A percentile compares a stretch with the other conserved stretches of the same genome.
Conservation (phyloP, 2,113 vertebrate species). For the Campylomormyrus numenius region DNA sequence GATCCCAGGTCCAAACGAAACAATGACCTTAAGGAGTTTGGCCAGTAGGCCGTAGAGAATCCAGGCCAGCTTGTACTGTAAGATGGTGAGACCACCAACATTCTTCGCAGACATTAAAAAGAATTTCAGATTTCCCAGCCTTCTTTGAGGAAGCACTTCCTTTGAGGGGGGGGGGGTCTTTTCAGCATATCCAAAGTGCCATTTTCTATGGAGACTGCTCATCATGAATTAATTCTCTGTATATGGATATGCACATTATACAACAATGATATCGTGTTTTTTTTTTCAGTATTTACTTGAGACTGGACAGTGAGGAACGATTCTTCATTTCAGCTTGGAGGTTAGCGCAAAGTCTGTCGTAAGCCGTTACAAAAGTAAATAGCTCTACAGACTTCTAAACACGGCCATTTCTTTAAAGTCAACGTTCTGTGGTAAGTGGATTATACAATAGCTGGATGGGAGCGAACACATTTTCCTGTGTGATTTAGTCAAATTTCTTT, state of each 20-base stretch:
- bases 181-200: conserved; percentile 53
- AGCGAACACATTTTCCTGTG: not conserved
- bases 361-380: not conserved
- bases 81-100: conserved; percentile 37
- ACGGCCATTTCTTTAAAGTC: not conserved
- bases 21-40: conserved; percentile 5
- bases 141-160: conserved; percentile 50
- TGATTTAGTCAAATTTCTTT: not conserved
- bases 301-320: not conserved
- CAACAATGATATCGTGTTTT: not conserved
- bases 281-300: not conserved
- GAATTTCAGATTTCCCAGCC: conserved; percentile 46
- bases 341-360: not conserved
- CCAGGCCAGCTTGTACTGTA: conserved; percentile 38
- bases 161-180: conserved; percentile 43
- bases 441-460: not conserved
- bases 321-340: not conserved
- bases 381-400: not conserved
- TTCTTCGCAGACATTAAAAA: conserved; percentile 50
- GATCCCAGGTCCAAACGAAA: not conserved
- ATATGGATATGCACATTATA: conserved; percentile 26
- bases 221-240: conserved; percentile 41
- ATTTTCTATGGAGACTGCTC: conserved; percentile 38
- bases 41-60: conserved; percentile 32
- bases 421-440: not conserved